phyloP scores from a whole-genome alignment of 1,140 invertebrate genomes.

The Himalopsyche phryganea region DNA sequence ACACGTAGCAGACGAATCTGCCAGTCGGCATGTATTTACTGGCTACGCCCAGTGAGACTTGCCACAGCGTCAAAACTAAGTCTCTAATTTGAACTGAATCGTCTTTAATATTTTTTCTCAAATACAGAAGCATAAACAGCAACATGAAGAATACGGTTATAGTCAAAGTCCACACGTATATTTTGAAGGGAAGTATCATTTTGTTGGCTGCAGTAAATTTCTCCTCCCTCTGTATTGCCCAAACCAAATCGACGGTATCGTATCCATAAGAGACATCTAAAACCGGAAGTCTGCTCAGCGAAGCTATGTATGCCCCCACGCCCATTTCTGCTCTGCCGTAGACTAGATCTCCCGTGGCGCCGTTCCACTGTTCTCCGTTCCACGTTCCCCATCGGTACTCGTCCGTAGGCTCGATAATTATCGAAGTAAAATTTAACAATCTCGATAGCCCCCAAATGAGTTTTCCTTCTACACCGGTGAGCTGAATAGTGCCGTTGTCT shows the following conservation, averaged over 20 bases:
- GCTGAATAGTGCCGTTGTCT: constrained; percentile 6
- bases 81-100: constrained; percentile 8
- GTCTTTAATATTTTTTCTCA: constrained; percentile 14
- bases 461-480: constrained; percentile 23
- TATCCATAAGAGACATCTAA: constrained; percentile 26
- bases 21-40: constrained; percentile 21
- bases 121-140: constrained; percentile 6
- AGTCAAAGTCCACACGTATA: constrained; percentile 15
- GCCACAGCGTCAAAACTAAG: constrained; percentile 18
- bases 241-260: constrained; percentile 24
- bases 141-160: constrained; percentile 6
- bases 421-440: constrained; percentile 25
- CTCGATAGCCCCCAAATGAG: constrained; percentile 15
- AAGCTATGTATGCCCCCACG: constrained; percentile 18
- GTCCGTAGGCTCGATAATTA: constrained; percentile 13
- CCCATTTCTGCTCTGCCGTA: constrained; percentile 26
- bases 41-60: constrained; percentile 19
- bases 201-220: constrained; percentile 8
- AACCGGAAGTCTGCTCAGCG: constrained; percentile 7
- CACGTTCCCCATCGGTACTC: constrained; percentile 18
- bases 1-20: constrained; percentile 27
- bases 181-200: constrained; percentile 17
- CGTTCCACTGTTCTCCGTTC: constrained; percentile 20
- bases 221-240: constrained; percentile 25
- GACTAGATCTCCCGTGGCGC: constrained; percentile 25